Percentiles rank a stretch among this genome's conserved stretches.
Evolutionary conservation across 2,888 invertebrate species (phyloP).

Genomic region (Halocaridina rubra): DNA sequence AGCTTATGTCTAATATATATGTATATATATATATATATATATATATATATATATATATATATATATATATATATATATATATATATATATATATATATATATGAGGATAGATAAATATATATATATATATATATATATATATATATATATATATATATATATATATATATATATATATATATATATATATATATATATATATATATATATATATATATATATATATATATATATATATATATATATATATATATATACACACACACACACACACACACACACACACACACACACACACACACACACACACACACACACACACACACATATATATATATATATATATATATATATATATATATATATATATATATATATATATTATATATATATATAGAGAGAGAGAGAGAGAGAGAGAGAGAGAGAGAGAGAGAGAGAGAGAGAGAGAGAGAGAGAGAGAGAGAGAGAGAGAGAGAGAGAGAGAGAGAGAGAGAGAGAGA

Average conservation of each 20-base stretch:
- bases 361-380: too few relatives aligned
- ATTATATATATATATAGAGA: too few relatives aligned
- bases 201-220: not conserved
- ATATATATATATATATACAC: not conserved
- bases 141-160: not conserved
- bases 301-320: not conserved
- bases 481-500: too few relatives aligned
- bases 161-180: not conserved
- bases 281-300: not conserved
- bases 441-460: too few relatives aligned
- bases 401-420: too few relatives aligned
- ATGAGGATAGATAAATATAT: not conserved
- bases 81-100: not conserved
- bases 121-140: not conserved
- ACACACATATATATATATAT: not conserved
- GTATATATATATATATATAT: not conserved
- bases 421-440: too few relatives aligned
- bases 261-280: not conserved
- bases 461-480: too few relatives aligned
- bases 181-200: not conserved
- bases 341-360: too few relatives aligned
- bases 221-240: not conserved
- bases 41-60: not conserved
- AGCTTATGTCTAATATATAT: not conserved
- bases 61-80: not conserved